Evolutionary conservation across 2,113 vertebrate genomes (phyloP), one percentile per base, ranked within the genome.

Genomic region (Solenodon paradoxus): DNA sequence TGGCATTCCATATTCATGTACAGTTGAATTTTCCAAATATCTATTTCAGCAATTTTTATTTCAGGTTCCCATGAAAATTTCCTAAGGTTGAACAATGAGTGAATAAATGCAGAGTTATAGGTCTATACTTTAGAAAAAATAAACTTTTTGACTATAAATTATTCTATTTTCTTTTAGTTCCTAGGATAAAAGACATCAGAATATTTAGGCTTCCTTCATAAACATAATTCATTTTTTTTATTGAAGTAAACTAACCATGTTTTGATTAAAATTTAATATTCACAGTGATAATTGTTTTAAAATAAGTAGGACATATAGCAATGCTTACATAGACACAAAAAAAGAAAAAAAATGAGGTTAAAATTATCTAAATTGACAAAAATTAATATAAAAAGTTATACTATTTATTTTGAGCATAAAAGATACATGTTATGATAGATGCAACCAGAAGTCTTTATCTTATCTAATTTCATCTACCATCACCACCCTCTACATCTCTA

Each of bases 121-220:
- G 20, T 38, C 94, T 81, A 47, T 32, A 92, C 69, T 0, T 66
- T 96, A 93, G 74, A 93, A 74, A 77, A 95, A 95, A 78, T 17
- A 95, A 51, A 85, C 1, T 47, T 72, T 64, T 75, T 40, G 11
- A 40, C n/a, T 93, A 68, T 55, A 75, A 55, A 59, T 90, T 75
- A 10, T 51, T 77, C 28, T 74, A 19, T 74, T 96, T 94, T 64
- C 16, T 24, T n/a, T 94, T 93, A 55, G 30, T 42, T 87, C 8
- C 13, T 92, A 82, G 49, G 63, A n/a, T 88, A 66, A 40, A 75
- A 84, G 10, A 1, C 11, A 91, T 49, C 10, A 17, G 20, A 63
- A 78, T 38, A 17, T 61, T 92, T 72, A 90, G n/a, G 2, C 8
- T 93, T 96, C 20, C 42, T 95, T 89, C 17, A 40, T 77, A 71